Percentiles rank a stretch among this genome's conserved stretches.
Evolutionary conservation across 2,888 invertebrate species (phyloP).

Genomic region (Drosophila cracens): DNA sequence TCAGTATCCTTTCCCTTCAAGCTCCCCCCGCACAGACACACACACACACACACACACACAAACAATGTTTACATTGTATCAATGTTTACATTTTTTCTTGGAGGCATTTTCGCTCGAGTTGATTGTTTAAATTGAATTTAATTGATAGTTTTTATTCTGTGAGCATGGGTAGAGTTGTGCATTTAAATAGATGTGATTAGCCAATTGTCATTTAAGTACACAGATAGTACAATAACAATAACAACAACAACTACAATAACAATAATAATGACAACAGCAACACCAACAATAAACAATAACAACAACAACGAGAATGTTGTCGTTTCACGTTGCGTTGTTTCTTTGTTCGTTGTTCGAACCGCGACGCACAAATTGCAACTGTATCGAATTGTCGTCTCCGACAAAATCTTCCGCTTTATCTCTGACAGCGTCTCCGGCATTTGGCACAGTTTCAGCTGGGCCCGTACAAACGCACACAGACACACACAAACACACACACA

Average conservation of each 20-base stretch:
- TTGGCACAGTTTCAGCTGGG: constrained; percentile 63
- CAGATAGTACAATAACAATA: constrained; percentile 5
- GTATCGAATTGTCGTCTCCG: constrained; percentile 72
- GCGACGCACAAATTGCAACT: constrained; percentile 75
- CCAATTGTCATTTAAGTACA: constrained; percentile 64
- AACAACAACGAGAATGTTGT: constrained; percentile 11
- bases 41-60: neutral
- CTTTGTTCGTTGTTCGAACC: constrained; percentile 55
- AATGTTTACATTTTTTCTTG: constrained; percentile 71
- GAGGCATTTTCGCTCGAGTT: constrained; percentile 52
- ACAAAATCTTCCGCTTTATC: neutral
- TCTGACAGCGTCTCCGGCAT: constrained; percentile 28
- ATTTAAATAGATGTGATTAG: constrained; percentile 59
- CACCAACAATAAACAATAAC: constrained; percentile 1
- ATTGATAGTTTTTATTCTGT: constrained; percentile 61
- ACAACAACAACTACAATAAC: neutral
- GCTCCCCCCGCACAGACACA: neutral
- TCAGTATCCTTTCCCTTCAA: neutral
- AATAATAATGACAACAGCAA: neutral
- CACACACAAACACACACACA: constrained; percentile 1
- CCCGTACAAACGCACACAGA: constrained; percentile 15
- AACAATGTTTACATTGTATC: too few species aligned
- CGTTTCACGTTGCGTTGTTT: constrained; percentile 37
- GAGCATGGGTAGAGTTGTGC: constrained; percentile 19
- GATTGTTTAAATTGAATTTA: constrained; percentile 64